A percentile compares a stretch with the other conserved stretches of the same genome.
phyloP scores from a whole-genome alignment of 2,888 invertebrate species.

The Acleris holmiana region DNA sequence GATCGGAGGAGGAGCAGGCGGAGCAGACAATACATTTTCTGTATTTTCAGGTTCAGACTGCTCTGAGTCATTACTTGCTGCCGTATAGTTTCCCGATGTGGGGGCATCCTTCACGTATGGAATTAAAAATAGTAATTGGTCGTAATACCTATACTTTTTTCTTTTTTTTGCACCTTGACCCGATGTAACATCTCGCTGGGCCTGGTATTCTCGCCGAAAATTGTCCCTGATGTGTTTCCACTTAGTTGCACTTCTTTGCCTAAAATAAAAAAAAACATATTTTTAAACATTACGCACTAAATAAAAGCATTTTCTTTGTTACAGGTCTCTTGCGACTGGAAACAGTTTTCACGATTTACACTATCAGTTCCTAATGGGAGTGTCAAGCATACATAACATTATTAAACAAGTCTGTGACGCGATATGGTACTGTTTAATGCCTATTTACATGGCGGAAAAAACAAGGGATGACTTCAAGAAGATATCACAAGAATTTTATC shows the following conservation, averaged over 20 bases:
- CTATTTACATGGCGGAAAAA: constrained; percentile 39
- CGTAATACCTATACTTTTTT: background rate
- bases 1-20: background rate
- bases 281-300: background rate
- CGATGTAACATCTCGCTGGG: background rate
- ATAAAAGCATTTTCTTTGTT: constrained; percentile 28
- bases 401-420: constrained; percentile 38
- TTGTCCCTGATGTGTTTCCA: constrained; percentile 10
- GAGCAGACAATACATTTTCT: constrained; percentile 2
- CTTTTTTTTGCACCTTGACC: constrained; percentile 3
- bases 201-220: constrained; percentile 4
- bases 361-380: constrained; percentile 37
- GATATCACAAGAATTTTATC: no score
- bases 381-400: constrained; percentile 39
- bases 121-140: constrained; percentile 7
- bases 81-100: constrained; percentile 10
- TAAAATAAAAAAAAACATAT: constrained; percentile 10
- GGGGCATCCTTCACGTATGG: constrained; percentile 7
- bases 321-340: constrained; percentile 40
- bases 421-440: constrained; percentile 19
- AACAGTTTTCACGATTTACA: constrained; percentile 39
- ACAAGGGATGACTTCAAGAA: no score
- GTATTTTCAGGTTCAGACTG: constrained; percentile 1
- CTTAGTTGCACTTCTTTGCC: constrained; percentile 11
- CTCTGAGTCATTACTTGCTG: background rate